Evolutionary conservation across 2,113 vertebrate species (phyloP).

Genomic region (Trichechus manatus): DNA sequence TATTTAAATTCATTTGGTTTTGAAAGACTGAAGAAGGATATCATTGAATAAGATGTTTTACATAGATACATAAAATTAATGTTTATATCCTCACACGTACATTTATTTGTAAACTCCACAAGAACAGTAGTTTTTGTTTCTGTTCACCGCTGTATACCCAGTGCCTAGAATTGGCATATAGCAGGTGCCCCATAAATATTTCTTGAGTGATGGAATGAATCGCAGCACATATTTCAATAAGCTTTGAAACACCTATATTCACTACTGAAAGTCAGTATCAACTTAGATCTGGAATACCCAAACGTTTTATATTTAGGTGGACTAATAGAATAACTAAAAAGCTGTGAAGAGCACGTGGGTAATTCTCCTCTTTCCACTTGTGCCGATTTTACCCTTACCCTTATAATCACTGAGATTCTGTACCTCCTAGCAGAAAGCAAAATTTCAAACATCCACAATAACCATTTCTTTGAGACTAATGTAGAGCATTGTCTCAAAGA

Average conservation of each 20-base stretch:
- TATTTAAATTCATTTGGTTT: conserved; percentile 23
- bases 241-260: background rate
- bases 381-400: background rate
- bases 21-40: background rate
- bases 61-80: background rate
- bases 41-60: background rate
- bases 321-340: background rate
- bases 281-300: background rate
- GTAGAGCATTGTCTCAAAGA: conserved; percentile 25
- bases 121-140: conserved; percentile 14
- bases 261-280: conserved; percentile 18
- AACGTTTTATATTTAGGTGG: background rate
- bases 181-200: conserved; percentile 8
- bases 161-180: background rate
- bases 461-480: conserved; percentile 53
- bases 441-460: conserved; percentile 18
- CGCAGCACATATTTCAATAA: background rate
- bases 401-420: background rate
- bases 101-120: background rate
- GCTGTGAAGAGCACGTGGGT: background rate
- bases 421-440: conserved; percentile 4
- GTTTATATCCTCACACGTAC: background rate
- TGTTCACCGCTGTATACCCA: background rate
- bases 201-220: conserved; percentile 30
- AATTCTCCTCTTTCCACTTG: background rate